Evolutionary conservation across 2,113 vertebrate species (phyloP).

Genomic region (Chauna torquata): DNA sequence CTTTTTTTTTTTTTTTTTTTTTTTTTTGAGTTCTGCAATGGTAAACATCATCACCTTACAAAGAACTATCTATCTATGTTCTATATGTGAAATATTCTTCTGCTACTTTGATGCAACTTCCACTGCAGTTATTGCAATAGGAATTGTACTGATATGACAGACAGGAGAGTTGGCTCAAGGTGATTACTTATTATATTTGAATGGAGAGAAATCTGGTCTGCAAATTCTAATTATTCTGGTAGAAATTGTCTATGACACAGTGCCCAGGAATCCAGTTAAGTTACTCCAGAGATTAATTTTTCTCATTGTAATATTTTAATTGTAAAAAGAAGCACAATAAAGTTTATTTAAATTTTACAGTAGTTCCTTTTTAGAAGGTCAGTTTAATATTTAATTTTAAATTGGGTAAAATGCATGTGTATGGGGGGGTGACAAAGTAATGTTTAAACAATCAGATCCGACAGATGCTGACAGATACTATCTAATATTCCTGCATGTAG

Average conservation of each 20-base stretch:
- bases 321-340: slow-evolving; percentile 10
- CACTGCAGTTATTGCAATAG: slow-evolving; percentile 14
- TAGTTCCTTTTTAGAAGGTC: not conserved
- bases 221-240: slow-evolving; percentile 30
- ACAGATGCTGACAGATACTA: slow-evolving; percentile 35
- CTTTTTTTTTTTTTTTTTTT: not conserved
- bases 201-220: not conserved
- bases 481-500: slow-evolving; percentile 24
- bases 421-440: not conserved
- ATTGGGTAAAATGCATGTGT: not conserved
- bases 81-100: not conserved
- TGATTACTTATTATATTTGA: slow-evolving; percentile 50
- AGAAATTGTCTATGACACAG: slow-evolving; percentile 7
- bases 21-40: not conserved
- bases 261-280: not conserved
- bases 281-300: slow-evolving; percentile 19
- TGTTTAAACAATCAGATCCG: slow-evolving; percentile 41
- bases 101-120: not conserved
- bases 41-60: not conserved
- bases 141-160: slow-evolving; percentile 29
- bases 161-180: not conserved
- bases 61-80: not conserved
- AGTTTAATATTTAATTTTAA: slow-evolving; percentile 57
- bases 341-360: slow-evolving; percentile 36
- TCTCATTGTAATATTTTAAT: slow-evolving; percentile 28